A percentile compares a stretch with the other conserved stretches of the same genome.
phyloP scores from a whole-genome alignment of 2,888 invertebrate species.

The Lycaena phlaeas region DNA sequence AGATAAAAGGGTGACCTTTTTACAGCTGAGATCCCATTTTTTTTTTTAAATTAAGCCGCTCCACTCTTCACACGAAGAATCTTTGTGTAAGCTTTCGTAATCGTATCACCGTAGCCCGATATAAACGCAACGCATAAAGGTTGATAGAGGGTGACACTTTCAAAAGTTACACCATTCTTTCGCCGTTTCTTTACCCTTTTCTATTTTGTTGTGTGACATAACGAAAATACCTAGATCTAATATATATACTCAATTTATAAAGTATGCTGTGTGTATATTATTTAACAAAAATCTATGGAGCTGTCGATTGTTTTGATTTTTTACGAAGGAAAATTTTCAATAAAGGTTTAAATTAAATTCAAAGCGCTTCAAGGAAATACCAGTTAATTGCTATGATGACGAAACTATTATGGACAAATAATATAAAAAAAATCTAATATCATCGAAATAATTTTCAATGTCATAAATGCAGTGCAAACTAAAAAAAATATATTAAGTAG shows the following conservation, averaged over 20 bases:
- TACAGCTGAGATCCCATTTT: conserved; percentile 27
- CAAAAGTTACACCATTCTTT: conserved; percentile 42
- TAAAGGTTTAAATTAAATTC: too few species aligned
- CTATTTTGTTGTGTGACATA: conserved; percentile 45
- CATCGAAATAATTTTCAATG: too few species aligned
- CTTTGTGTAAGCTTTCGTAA: conserved; percentile 18
- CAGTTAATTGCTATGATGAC: too few species aligned
- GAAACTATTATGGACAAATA: too few species aligned
- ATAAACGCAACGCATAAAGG: conserved; percentile 32
- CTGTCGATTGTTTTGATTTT: too few species aligned
- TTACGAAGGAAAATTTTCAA: too few species aligned
- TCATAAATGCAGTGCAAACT: too few species aligned
- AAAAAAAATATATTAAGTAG: too few species aligned
- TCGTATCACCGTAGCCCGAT: conserved; percentile 27
- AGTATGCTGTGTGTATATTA: conserved; percentile 12
- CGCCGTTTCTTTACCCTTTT: conserved; percentile 58
- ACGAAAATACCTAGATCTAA: conserved; percentile 19
- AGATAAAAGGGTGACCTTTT: conserved; percentile 58
- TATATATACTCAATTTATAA: conserved; percentile 17
- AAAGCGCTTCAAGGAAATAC: too few species aligned
- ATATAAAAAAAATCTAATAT: too few species aligned
- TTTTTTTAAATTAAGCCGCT: conserved; percentile 20
- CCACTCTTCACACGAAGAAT: conserved; percentile 5
- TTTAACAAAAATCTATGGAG: neutral
- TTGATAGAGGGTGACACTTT: conserved; percentile 48